Percentiles rank a stretch among this genome's conserved stretches.
Conservation (phyloP, 1,140 invertebrate species). For the Apis dorsata region DNA sequence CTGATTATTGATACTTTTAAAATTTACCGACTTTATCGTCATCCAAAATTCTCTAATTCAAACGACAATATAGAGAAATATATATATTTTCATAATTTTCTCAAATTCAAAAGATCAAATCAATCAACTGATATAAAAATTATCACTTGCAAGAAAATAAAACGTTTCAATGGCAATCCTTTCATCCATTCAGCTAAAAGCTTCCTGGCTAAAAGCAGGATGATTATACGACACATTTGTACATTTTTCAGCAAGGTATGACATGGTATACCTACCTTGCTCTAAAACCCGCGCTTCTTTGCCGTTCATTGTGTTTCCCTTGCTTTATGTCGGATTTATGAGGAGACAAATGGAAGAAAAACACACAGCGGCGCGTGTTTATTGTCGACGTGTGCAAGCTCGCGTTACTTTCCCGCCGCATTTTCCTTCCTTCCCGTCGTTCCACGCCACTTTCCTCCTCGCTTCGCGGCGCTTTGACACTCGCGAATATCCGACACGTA, state of each 20-base stretch:
- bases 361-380: slow-evolving; percentile 77
- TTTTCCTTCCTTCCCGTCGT: slow-evolving; percentile 28
- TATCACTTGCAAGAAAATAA: no score
- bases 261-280: not conserved
- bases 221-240: no score
- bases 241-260: not conserved
- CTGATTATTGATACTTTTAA: no score
- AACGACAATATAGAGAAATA: no score
- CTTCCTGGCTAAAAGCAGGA: no score
- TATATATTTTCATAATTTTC: no score
- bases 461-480: slow-evolving; percentile 29
- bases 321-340: slow-evolving; percentile 77
- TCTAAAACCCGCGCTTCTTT: slow-evolving; percentile 24
- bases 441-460: slow-evolving; percentile 52
- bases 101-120: no score
- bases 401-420: slow-evolving; percentile 20
- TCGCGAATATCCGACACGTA: slow-evolving; percentile 63
- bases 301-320: slow-evolving; percentile 39
- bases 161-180: no score
- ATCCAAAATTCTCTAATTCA: no score
- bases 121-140: no score
- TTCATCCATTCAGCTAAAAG: no score
- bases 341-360: slow-evolving; percentile 77
- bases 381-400: slow-evolving; percentile 70
- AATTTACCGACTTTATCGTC: no score